These are phyloP conservation scores for Lochmaea crataegi DNA, from an alignment of 2,888 invertebrate species.

Conservation along the genomic window DNA sequence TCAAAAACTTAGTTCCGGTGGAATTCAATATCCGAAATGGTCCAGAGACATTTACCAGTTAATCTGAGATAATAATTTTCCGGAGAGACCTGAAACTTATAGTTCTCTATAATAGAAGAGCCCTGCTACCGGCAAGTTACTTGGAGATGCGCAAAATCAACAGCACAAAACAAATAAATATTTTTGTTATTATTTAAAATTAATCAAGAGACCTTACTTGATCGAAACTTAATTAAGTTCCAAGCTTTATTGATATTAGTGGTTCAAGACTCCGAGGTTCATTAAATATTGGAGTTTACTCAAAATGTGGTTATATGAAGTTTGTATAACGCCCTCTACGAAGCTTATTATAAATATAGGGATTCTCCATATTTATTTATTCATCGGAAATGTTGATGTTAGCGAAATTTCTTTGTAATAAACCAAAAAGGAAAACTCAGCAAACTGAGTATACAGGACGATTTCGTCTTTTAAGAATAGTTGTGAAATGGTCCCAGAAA, in stretches of 20 bases:
- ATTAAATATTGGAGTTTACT: slow-evolving; percentile 7
- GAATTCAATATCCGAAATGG: slow-evolving; percentile 28
- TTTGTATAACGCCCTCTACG: background rate
- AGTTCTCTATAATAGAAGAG: background rate
- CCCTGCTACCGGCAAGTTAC: background rate
- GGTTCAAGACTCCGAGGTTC: slow-evolving; percentile 7
- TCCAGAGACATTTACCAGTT: slow-evolving; percentile 21
- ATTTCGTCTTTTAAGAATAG: too few relatives aligned
- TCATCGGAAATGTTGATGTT: background rate
- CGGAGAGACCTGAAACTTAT: background rate
- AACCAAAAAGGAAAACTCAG: background rate
- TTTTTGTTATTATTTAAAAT: too few relatives aligned
- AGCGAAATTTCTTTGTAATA: background rate
- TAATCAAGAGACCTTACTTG: background rate
- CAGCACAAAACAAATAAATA: too few relatives aligned
- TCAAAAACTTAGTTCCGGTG: slow-evolving; percentile 28
- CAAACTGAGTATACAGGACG: background rate
- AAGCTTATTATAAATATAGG: slow-evolving; percentile 13
- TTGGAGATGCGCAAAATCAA: background rate
- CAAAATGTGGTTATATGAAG: slow-evolving; percentile 6
- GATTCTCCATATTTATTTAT: background rate
- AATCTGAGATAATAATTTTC: slow-evolving; percentile 30
- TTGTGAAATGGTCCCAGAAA: too few relatives aligned
- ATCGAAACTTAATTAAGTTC: slow-evolving; percentile 11
- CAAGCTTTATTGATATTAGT: slow-evolving; percentile 8